Base-by-base conservation (phyloP, 2,797 vertebrate genomes). In the Sebastes matsubarae region DNA sequence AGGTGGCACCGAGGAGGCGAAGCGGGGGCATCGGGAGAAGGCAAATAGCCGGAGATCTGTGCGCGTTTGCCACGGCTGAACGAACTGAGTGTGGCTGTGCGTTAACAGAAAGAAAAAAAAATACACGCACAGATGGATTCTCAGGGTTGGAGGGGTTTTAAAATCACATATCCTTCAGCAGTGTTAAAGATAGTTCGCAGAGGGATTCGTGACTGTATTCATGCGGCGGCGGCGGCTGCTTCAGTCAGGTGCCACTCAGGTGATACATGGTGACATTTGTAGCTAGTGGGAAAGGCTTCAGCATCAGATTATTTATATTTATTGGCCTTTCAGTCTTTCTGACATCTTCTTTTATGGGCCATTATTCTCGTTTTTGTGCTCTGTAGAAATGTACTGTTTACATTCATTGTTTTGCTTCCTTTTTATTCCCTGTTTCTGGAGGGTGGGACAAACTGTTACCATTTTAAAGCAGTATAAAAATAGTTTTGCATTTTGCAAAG, bases 121-220 rank as follows among this genome's bases (percentile, higher is more conserved):
- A 93, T 57, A 87, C 81, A 90, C 64, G 87, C 87, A 92, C 93
- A 94, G 91, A 95, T 93, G 93, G 93, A 93, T 77, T 79, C 84
- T 77, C 65, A 60, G 80, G 84, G 82, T 65, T 50, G 73, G 81
- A 77, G 63, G 42, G 38, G 71, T 12, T 61, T 34, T 22, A 65
- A 72, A 69, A 80, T 86, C 70, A 83, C 72, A 85, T 88, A 77
- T 87, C 92, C 89, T 78, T 81, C 59, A 90, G 93, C 81, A 2
- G 64, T 30, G 75, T 70, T 83, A 30, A 83, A 88, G 79, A 84
- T 59, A 79, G 80, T 71, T 80, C 73, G 54, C 60, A 70, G 46
- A 60, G 16, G 72, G 69, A 67, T 74, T 69, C 1, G 34, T 75
- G 70, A 72, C 63, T 32, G 50, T 6, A 2, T 66, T 60, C n/a